Conservation (phyloP, 2,797 vertebrate genomes). For the Lepus oiostolus region DNA sequence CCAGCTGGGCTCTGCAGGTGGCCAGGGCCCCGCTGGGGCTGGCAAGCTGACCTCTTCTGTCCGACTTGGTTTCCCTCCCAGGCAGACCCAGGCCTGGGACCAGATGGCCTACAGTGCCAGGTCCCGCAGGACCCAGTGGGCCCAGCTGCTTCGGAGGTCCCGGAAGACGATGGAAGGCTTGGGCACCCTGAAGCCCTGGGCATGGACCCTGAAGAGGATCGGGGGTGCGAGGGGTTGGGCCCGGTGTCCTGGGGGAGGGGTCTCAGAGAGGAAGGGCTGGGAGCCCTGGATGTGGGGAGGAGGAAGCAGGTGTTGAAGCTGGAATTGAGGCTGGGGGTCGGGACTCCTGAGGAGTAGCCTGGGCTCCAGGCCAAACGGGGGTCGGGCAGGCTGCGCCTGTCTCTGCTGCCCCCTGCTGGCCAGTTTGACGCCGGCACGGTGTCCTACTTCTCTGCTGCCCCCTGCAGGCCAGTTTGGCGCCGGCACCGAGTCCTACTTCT, state of each 20-base stretch:
- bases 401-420: constrained; percentile 86
- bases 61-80: constrained; percentile 37
- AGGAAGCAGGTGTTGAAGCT: no score
- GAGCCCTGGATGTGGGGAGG: neutral
- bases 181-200: constrained; percentile 71
- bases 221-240: constrained; percentile 58
- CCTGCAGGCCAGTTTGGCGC: constrained; percentile 93
- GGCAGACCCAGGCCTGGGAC: constrained; percentile 46
- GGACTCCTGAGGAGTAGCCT: neutral
- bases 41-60: neutral
- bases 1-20: fast-evolving
- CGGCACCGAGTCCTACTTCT: constrained; percentile 94
- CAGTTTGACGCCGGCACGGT: constrained; percentile 94
- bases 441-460: constrained; percentile 90
- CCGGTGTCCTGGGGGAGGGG: neutral
- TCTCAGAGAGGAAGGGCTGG: neutral
- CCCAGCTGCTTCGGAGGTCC: constrained; percentile 37
- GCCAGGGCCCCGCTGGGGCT: neutral
- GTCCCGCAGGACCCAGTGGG: constrained; percentile 21
- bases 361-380: no score
- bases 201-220: constrained; percentile 77
- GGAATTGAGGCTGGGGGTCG: neutral
- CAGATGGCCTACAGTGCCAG: neutral
- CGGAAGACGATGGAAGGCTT: constrained; percentile 38
- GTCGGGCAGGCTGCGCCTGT: neutral